Evolutionary conservation across 1,140 invertebrate species (phyloP), one percentile per base, ranked within the genome.

Genomic region (Anadara kagoshimensis): DNA sequence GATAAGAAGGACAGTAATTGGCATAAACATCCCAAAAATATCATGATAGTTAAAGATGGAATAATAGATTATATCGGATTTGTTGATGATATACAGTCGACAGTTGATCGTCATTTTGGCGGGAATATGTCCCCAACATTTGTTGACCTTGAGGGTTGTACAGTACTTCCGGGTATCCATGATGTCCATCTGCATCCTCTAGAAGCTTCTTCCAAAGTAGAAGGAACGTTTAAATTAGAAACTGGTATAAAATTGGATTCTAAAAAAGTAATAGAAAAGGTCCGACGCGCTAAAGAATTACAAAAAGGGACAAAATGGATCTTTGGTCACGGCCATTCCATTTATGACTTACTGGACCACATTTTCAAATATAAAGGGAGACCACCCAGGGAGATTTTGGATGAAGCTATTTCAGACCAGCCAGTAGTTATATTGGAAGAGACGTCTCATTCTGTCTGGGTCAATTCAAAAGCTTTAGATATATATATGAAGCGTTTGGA

Each of bases 391-490:
- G 16, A 54, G 18, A 65, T 78, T 8, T 41, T 78, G 41, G 75
- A 78, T 29, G 45, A 59, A 26, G 47, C 51, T 43, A 54, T 78
- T 22, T 22, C 26, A 12, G 43, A 67, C 18, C 22, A 57, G 24
- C 75, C 75, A 0, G 67, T 61, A 5, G 29, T 73, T 12, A 73
- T 78, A 67, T 41, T 78, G 22, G 75, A 73, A 51, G 67, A 78
- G 47, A 78, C 75, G 1, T 73, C 70, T 26, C 75, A 78, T 49
- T 78, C 75, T n/a, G 63, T 71, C 14, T 73, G 75, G 75, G 75
- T 70, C 1, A 73, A 78, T 57, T 78, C 75, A 10, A 56, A 62
- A 24, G 75, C 75, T 11, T 20, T 78, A 3, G 20, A 57, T 36
- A 3, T 3, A 3, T 36, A 36, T 36, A 36, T 36, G 29, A 36